phyloP scores from a whole-genome alignment of 2,797 vertebrate species.

The Vultur gryphus region DNA sequence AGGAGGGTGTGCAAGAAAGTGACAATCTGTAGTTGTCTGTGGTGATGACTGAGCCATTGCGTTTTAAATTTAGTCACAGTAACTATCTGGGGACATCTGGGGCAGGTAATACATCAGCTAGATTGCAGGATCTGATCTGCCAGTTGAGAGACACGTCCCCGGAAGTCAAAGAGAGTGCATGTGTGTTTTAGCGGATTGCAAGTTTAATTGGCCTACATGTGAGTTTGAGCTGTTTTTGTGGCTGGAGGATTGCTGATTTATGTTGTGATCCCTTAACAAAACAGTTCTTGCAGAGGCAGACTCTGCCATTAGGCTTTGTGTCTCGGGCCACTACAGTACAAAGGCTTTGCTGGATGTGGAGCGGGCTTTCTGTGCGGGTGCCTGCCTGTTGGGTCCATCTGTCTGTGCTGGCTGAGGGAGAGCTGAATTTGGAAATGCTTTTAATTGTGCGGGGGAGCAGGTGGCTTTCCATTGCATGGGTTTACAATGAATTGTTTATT shows the following conservation, averaged over 20 bases:
- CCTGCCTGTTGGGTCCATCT: neutral
- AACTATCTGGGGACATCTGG: neutral
- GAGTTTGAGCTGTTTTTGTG: neutral
- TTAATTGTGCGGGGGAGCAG: neutral
- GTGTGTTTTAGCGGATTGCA: neutral
- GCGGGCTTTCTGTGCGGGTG: neutral
- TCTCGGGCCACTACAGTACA: neutral
- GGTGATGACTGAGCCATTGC: neutral
- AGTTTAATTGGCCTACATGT: neutral
- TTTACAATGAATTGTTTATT: neutral
- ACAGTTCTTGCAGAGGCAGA: neutral
- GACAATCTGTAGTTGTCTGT: neutral
- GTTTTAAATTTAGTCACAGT: neutral
- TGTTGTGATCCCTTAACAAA: slow-evolving; percentile 17
- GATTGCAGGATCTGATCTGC: neutral
- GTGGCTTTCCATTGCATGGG: neutral
- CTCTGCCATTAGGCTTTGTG: neutral
- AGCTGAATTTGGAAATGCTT: slow-evolving; percentile 17
- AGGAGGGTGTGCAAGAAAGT: neutral
- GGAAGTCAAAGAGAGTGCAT: neutral
- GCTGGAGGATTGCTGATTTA: neutral
- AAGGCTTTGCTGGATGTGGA: neutral
- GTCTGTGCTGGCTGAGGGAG: neutral
- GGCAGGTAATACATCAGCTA: neutral
- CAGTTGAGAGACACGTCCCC: neutral